Base-by-base conservation (phyloP, 1,140 invertebrate species). In the Diabrotica undecimpunctata region DNA sequence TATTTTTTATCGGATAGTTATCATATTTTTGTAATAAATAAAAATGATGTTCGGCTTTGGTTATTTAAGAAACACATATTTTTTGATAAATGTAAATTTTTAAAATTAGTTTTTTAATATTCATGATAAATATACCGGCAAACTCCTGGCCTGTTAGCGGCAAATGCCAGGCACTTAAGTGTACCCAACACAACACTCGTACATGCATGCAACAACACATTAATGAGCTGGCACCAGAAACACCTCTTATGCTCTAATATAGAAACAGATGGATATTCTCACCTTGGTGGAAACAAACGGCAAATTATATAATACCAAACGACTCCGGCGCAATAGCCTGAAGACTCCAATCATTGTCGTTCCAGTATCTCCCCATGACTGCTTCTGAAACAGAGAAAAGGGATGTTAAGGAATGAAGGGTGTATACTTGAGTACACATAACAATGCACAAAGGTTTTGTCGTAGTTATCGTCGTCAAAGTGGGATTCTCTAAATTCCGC, bases 341-440 rank as follows among this genome's bases (percentile, higher is more conserved):
- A 57, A 57, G 55, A 38, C 37, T 36, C 55, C 25, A 57, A 57
- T 57, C 55, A 57, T 57, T 37, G 55, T 57, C 55, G 36, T 57
- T 57, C 55, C 55, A n/a, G 36, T 37, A 37, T 57, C 55, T 41
- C 55, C 36, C 55, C 55, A 57, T 57, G 25, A 2, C 37, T 57
- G 55, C 55, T 37, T 7, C 55, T 57, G 36, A 38, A 57, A 57
- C 36, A n/a, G 25, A 57, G 55, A 57, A 57, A 57, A 57, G 55
- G 55, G 55, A 57, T 57, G 55, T 37, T 25, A 57, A 57, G 25
- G 55, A 12, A 57, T 57, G 36, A 57, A 7, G 41, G 41, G 41
- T 38, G 3, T 10, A 57, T n/a, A n/a, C 55, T 7, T 37, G 35
- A 37, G 41, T 46, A 46, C 41, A 46, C 41, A 46, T 46, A 46